These are phyloP conservation scores for Macheiramphus alcinus DNA, from an alignment of 2,113 vertebrate genomes.

Conservation along the genomic window DNA sequence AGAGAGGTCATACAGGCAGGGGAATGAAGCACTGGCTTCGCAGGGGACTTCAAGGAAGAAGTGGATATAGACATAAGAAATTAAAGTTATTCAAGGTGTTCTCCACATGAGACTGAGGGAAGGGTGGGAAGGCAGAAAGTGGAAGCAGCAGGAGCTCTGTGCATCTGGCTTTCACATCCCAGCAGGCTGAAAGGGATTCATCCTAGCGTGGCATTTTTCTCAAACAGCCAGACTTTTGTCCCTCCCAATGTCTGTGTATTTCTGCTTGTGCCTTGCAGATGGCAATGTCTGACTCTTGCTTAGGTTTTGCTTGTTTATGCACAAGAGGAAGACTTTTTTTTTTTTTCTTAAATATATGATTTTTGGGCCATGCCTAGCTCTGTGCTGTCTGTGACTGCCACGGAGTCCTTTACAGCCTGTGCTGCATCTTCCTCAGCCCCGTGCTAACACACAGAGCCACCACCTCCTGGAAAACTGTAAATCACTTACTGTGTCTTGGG, in stretches of 20 bases:
- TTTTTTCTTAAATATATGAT: not conserved
- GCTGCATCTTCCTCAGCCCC: not conserved
- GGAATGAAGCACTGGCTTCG: not conserved
- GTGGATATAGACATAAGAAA: not conserved
- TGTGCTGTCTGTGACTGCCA: not conserved
- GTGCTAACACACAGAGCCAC: not conserved
- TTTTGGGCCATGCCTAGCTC: not conserved
- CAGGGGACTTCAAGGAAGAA: not conserved
- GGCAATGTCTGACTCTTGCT: not conserved
- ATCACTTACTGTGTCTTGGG: not conserved
- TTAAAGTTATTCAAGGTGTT: not conserved
- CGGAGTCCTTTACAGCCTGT: not conserved
- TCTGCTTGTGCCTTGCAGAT: not conserved
- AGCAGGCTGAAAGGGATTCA: not conserved
- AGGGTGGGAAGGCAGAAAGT: not conserved
- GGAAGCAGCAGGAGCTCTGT: not conserved
- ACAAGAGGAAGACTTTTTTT: not conserved
- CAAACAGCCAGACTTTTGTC: not conserved
- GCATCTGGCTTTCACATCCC: not conserved
- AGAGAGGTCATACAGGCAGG: not conserved
- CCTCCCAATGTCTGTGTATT: not conserved
- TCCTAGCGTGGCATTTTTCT: not conserved
- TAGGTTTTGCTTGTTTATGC: not conserved
- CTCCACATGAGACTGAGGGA: not conserved
- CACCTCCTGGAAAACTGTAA: not conserved